Evolutionary conservation across 1,140 invertebrate genomes (phyloP), one percentile per base, ranked within the genome.

Genomic region (Drosophila athabasca): DNA sequence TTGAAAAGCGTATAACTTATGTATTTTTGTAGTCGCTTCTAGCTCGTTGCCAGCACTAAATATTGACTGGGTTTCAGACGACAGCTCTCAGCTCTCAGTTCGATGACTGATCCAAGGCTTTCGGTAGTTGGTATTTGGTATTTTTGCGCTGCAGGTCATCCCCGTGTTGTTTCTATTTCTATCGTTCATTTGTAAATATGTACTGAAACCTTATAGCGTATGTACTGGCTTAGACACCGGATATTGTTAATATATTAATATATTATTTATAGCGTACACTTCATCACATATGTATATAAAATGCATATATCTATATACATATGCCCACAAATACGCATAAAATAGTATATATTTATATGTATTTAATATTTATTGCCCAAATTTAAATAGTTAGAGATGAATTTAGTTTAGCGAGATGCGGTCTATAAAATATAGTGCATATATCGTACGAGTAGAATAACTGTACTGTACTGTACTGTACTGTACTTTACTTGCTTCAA

Each of bases 101-200:
- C 43, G 17, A 48, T n/a, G 26, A 68, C 41, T 53, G 52, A 13
- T 46, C 31, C 52, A 52, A 62, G 58, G 71, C 61, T 70, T 75
- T 57, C 43, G 54, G 31, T 53, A 50, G 49, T 26, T 7, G 24
- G 49, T 50, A 22, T 24, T 43, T 41, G 24, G 49, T 50, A 22
- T 24, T 43, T 41, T n/a, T 44, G 39, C 19, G 13, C 17, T 9
- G 54, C 48, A 60, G 35, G 35, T 45, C 31, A 43, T 48, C 26
- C 31, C 41, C 60, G 66, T 64, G 61, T 70, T 87, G 78, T 87
- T 84, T 78, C 65, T 76, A 48, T 73, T 52, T 75, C 60, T 55
- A 73, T 51, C 59, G 76, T 79, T 88, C 76, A 76, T 83, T 88
- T 88, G 83, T 88, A 88, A 88, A 88, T 88, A 88, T 77, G 64